A percentile compares a stretch with the other conserved stretches of the same genome.
phyloP scores from a whole-genome alignment of 2,113 vertebrate genomes.

The Phocoena sinus region DNA sequence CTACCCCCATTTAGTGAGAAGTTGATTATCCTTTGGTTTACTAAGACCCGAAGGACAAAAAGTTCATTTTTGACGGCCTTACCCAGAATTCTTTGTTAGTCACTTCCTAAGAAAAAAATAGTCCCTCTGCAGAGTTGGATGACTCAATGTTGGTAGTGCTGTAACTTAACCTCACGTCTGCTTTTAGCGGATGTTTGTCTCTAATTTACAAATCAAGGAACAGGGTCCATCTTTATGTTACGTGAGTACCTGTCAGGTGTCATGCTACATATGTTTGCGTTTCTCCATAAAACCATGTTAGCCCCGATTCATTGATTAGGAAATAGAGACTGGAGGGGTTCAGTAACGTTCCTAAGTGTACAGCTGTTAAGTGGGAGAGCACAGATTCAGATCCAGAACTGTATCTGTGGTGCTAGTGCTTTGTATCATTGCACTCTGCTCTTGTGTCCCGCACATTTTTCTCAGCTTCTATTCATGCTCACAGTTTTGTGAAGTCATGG shows the following conservation, averaged over 20 bases:
- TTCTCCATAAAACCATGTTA: not conserved
- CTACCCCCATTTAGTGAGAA: not conserved
- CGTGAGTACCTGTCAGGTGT: not conserved
- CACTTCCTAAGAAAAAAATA: not conserved
- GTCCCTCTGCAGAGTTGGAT: not conserved
- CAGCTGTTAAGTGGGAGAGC: not conserved
- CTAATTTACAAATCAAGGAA: not conserved
- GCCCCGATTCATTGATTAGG: not conserved
- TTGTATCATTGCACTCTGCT: not conserved
- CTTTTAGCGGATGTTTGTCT: not conserved
- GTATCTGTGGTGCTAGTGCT: accelerated
- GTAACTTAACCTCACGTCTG: not conserved
- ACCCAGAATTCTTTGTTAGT: not conserved
- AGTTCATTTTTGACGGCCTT: not conserved
- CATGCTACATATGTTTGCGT: not conserved
- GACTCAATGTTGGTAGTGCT: not conserved
- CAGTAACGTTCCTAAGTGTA: not conserved
- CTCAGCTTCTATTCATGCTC: not conserved
- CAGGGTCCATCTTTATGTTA: not conserved
- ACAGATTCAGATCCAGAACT: not conserved
- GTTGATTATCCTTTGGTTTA: not conserved
- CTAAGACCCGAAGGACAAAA: not conserved
- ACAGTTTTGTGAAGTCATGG: not conserved
- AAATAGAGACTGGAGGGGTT: not conserved
- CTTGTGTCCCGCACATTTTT: not conserved